Percentiles rank a stretch among this genome's conserved stretches.
Evolutionary conservation across 2,888 invertebrate species (phyloP).

Genomic region (Acanthosepion lycidas): DNA sequence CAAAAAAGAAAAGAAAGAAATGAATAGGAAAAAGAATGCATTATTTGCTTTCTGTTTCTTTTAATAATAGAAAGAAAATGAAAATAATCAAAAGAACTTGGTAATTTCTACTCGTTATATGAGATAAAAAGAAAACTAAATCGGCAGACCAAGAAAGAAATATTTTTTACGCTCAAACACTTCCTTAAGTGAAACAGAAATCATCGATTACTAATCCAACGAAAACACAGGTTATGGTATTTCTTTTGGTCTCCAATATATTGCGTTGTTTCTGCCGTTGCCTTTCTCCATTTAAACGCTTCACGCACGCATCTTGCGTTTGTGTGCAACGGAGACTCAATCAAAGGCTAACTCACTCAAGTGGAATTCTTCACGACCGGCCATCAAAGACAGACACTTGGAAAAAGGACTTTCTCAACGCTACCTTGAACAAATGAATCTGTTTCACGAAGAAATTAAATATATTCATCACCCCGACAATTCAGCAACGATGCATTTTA

Average conservation of each 20-base stretch:
- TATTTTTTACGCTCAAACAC: not conserved
- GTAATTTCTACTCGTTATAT: no score
- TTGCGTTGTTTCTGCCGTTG: not conserved
- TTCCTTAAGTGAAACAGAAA: not conserved
- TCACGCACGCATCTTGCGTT: not conserved
- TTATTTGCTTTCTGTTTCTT: no score
- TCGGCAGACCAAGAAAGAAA: not conserved
- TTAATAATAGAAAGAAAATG: no score
- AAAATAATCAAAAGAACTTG: no score
- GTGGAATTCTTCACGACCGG: not conserved
- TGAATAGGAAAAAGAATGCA: not conserved
- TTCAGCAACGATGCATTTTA: not conserved
- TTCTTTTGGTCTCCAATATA: not conserved
- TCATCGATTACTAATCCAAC: not conserved
- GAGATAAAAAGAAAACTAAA: not conserved
- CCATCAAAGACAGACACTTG: not conserved
- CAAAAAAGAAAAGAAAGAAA: not conserved
- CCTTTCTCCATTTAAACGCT: not conserved
- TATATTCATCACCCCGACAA: not conserved
- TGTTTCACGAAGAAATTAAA: not conserved
- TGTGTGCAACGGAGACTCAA: not conserved
- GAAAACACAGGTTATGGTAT: not conserved
- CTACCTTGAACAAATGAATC: not conserved
- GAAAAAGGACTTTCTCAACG: constrained; percentile 33
- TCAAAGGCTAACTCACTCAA: not conserved